Percentiles rank a stretch among this genome's conserved stretches.
These are phyloP conservation scores for Puffinus mauretanicus DNA, from an alignment of 2,113 vertebrate genomes.

Conservation along the genomic window DNA sequence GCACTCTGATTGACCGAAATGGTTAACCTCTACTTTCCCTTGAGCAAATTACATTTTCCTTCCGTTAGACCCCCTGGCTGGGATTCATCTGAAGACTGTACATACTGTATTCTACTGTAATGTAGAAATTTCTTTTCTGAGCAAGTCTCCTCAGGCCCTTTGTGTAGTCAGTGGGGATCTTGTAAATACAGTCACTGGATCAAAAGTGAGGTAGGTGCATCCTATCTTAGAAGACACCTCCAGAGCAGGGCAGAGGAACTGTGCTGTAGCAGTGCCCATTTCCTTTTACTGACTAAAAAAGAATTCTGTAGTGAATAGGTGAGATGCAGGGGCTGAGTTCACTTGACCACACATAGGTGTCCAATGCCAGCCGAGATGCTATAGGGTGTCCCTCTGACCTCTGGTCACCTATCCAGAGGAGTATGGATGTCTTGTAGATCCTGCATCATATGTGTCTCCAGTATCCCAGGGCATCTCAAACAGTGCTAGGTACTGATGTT, in stretches of 20 bases:
- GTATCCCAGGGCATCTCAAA: background rate
- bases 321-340: background rate
- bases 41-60: background rate
- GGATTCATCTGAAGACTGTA: background rate
- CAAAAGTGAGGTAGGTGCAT: background rate
- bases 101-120: background rate
- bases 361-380: background rate
- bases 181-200: background rate
- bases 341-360: background rate
- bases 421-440: background rate
- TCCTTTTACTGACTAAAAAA: background rate
- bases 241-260: background rate
- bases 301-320: background rate
- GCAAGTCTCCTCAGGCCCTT: background rate
- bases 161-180: background rate
- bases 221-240: background rate
- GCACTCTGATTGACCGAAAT: background rate
- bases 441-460: background rate
- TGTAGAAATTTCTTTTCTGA: background rate
- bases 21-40: background rate
- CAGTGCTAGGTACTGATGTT: background rate
- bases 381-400: background rate
- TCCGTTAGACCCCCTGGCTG: background rate
- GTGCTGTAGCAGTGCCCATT: background rate
- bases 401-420: background rate